Percentiles rank a stretch among this genome's conserved stretches.
Evolutionary conservation across 2,888 invertebrate species (phyloP).

Genomic region (Synergus itoensis): DNA sequence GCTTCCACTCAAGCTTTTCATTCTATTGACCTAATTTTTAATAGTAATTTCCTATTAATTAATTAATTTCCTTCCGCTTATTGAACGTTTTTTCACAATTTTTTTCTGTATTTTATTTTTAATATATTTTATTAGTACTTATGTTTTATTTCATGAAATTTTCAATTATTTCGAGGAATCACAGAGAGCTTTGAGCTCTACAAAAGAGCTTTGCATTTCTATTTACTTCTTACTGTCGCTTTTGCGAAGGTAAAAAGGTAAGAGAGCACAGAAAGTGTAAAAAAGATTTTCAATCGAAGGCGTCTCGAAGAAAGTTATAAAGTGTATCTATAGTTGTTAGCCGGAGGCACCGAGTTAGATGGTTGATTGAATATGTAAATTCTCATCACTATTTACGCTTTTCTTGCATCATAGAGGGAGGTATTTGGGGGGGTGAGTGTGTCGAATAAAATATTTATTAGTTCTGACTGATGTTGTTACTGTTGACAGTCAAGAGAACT

Average conservation of each 20-base stretch:
- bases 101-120: too few relatives aligned
- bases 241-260: conserved; percentile 9
- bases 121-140: too few relatives aligned
- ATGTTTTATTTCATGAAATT: too few relatives aligned
- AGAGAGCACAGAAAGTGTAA: background rate
- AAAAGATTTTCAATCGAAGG: conserved; percentile 24
- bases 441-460: conserved; percentile 33
- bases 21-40: too few relatives aligned
- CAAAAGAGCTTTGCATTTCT: background rate
- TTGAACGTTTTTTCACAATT: too few relatives aligned
- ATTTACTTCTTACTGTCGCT: background rate
- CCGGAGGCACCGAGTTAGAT: conserved; percentile 17
- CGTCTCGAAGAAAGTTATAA: conserved; percentile 12
- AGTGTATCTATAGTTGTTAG: background rate
- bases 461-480: conserved; percentile 9
- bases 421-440: background rate
- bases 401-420: background rate
- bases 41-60: too few relatives aligned
- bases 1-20: too few relatives aligned
- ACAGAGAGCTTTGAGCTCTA: too few relatives aligned
- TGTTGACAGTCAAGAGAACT: conserved; percentile 5
- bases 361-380: conserved; percentile 36
- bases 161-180: too few relatives aligned
- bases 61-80: too few relatives aligned
- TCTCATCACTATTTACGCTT: conserved; percentile 17